phyloP scores from a whole-genome alignment of 2,797 vertebrate species.

The Chaetodon trifasciatus region DNA sequence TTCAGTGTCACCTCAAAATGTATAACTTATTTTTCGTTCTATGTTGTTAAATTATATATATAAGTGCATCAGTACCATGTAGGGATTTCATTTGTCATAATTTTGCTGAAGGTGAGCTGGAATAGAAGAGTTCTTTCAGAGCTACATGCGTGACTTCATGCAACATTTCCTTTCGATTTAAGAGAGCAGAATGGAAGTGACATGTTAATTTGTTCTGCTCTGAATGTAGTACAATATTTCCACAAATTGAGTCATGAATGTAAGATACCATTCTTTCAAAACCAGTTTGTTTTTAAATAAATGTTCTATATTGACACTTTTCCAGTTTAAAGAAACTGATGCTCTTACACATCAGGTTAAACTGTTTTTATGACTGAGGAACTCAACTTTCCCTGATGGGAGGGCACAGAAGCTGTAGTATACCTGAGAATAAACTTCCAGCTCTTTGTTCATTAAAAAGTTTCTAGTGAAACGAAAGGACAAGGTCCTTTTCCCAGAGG shows the following conservation, averaged over 20 bases:
- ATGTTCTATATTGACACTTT: conserved; percentile 14
- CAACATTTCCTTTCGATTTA: conserved; percentile 41
- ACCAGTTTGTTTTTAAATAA: conserved; percentile 1
- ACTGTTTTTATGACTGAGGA: conserved; percentile 17
- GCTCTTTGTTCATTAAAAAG: conserved; percentile 82
- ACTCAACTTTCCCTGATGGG: conserved; percentile 11
- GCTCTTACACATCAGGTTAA: conserved; percentile 29
- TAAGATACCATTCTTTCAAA: conserved; percentile 7
- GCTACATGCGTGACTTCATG: conserved; percentile 23
- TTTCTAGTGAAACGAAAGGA: conserved; percentile 70
- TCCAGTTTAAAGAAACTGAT: background rate
- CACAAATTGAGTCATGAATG: conserved; percentile 2
- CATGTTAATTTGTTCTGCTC: conserved; percentile 46
- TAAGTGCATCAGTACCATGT: background rate
- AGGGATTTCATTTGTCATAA: conserved; percentile 11
- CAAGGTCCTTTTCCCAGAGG: conserved; percentile 54
- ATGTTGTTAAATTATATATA: background rate
- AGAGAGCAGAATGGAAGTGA: conserved; percentile 27
- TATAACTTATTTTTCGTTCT: conserved; percentile 4
- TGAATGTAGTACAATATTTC: background rate
- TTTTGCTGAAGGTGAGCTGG: conserved; percentile 8
- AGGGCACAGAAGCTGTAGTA: conserved; percentile 13
- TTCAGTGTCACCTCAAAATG: background rate
- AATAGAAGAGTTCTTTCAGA: conserved; percentile 2
- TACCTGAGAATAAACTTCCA: conserved; percentile 64